These are phyloP conservation scores for Hemicordylus capensis DNA, from an alignment of 2,113 vertebrate genomes.

Conservation along the genomic window DNA sequence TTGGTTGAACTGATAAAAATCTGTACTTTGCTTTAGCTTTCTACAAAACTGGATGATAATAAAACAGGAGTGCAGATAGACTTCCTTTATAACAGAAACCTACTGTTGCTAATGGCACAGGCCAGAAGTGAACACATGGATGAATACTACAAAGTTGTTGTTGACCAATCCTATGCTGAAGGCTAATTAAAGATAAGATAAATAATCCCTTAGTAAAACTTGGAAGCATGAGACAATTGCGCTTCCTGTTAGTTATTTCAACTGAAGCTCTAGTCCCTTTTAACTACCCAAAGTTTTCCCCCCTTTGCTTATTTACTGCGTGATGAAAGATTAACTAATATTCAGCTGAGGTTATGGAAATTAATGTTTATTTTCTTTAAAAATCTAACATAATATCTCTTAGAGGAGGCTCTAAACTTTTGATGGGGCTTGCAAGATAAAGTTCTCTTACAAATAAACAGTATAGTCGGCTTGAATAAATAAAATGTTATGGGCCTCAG, in stretches of 20 bases:
- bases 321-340: neutral
- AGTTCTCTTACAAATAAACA: no score
- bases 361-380: conserved; percentile 3
- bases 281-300: neutral
- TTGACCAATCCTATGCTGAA: conserved; percentile 1
- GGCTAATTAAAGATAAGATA: neutral
- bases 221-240: neutral
- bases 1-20: conserved; percentile 22
- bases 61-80: neutral
- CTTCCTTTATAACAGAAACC: neutral
- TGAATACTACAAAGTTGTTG: conserved; percentile 27
- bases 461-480: no score
- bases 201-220: conserved; percentile 7
- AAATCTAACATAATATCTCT: neutral
- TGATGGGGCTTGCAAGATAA: neutral
- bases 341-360: neutral
- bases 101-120: conserved; percentile 19
- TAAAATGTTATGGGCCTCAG: neutral
- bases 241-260: conserved; percentile 8
- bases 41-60: neutral
- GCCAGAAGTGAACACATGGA: neutral
- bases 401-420: neutral
- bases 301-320: no score
- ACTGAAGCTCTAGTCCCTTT: conserved; percentile 6
- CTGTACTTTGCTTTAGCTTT: conserved; percentile 14